A percentile compares a stretch with the other conserved stretches of the same genome.
Evolutionary conservation across 2,888 invertebrate species (phyloP).

Genomic region (Scrobipalpa atriplicella): DNA sequence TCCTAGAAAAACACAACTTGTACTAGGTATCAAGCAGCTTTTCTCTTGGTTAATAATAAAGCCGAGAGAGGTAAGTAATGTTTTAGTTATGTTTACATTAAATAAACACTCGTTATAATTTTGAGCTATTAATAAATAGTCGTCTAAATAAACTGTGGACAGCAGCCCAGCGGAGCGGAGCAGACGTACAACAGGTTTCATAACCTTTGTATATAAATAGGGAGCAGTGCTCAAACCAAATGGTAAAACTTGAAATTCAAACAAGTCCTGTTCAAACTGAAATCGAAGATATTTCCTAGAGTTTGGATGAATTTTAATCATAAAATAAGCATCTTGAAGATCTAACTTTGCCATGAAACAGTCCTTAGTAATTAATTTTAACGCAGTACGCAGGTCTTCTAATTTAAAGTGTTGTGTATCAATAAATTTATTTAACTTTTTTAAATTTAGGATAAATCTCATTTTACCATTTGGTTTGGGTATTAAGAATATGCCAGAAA

Average conservation of each 20-base stretch:
- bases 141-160: conserved; percentile 32
- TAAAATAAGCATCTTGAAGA: conserved; percentile 31
- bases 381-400: conserved; percentile 32
- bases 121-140: conserved; percentile 21
- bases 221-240: conserved; percentile 32
- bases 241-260: conserved; percentile 33
- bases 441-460: conserved; percentile 27
- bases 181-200: conserved; percentile 32
- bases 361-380: conserved; percentile 30
- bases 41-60: conserved; percentile 15
- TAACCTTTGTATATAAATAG: conserved; percentile 31
- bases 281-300: conserved; percentile 29
- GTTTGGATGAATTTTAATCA: conserved; percentile 24
- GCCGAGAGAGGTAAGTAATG: neutral
- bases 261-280: conserved; percentile 15
- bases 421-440: conserved; percentile 29
- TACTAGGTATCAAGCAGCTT: neutral
- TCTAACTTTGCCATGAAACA: conserved; percentile 29
- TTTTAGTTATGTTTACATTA: neutral
- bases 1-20: neutral
- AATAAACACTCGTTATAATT: neutral
- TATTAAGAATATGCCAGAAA: conserved; percentile 21
- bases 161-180: conserved; percentile 24
- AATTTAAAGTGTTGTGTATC: conserved; percentile 34
- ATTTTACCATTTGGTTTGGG: conserved; percentile 24